Evolutionary conservation across 2,888 invertebrate genomes (phyloP).

Genomic region (Clunio marinus): DNA sequence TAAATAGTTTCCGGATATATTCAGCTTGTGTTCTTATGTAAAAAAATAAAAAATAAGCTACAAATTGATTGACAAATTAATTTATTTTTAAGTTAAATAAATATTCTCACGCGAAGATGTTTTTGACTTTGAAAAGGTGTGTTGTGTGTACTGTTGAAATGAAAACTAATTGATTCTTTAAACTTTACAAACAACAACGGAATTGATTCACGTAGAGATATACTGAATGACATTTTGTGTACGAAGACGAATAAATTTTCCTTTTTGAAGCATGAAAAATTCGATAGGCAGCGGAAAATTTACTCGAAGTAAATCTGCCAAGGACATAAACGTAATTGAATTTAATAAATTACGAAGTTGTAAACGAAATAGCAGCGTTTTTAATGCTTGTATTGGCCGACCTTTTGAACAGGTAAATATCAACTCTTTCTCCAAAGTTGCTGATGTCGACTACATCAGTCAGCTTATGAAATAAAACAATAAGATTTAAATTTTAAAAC

Average conservation of each 20-base stretch:
- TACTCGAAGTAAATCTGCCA: conserved; percentile 2
- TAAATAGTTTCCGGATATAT: conserved; percentile 3
- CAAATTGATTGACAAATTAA: conserved; percentile 24
- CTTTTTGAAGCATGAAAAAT: not conserved
- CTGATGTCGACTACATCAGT: no score
- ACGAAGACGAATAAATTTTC: not conserved
- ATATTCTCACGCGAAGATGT: conserved; percentile 18
- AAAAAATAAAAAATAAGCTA: not conserved
- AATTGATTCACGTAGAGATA: conserved; percentile 18
- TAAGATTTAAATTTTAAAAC: no score
- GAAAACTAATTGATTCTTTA: not conserved
- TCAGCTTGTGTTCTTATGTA: not conserved
- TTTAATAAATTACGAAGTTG: conserved; percentile 1
- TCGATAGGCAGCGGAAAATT: not conserved
- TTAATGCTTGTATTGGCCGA: conserved; percentile 18
- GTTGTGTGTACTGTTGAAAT: no score
- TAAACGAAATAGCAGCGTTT: not conserved
- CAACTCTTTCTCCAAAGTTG: no score
- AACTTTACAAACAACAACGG: not conserved
- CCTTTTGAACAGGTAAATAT: conserved; percentile 28
- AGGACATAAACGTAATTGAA: conserved; percentile 19
- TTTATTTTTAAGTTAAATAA: conserved; percentile 23
- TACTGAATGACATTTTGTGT: conserved; percentile 1
- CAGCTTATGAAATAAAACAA: no score
- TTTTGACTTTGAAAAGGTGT: not conserved